Percentiles rank a stretch among this genome's conserved stretches.
Conservation (phyloP, 1,140 invertebrate species). For the Teleopsis dalmanni region DNA sequence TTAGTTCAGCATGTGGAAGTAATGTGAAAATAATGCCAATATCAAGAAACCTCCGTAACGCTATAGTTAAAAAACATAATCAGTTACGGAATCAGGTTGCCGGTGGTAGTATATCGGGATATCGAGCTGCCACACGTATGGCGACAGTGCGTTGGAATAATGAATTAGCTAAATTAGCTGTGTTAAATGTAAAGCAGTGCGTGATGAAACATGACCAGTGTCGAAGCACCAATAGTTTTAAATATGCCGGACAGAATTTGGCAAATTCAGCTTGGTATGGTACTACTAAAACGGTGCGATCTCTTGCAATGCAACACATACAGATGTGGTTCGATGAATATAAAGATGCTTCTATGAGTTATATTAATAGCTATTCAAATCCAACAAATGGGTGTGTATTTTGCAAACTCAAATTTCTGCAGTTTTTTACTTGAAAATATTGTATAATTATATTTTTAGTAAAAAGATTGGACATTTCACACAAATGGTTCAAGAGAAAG, state of each 20-base stretch:
- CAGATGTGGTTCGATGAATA: slow-evolving; percentile 15
- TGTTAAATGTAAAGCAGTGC: slow-evolving; percentile 22
- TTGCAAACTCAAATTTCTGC: not conserved
- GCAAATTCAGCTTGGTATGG: slow-evolving; percentile 3
- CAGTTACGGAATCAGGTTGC: slow-evolving; percentile 13
- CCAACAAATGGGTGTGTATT: not conserved
- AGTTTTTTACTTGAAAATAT: not conserved
- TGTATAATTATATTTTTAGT: slow-evolving; percentile 14
- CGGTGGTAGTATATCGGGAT: slow-evolving; percentile 1
- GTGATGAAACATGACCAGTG: slow-evolving; percentile 16
- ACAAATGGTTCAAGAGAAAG: slow-evolving; percentile 27
- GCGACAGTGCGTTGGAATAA: slow-evolving; percentile 19
- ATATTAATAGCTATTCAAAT: slow-evolving; percentile 3
- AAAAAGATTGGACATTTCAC: slow-evolving; percentile 39
- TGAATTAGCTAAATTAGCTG: slow-evolving; percentile 24
- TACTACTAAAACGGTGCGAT: not conserved
- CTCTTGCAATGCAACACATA: not conserved
- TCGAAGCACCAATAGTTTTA: slow-evolving; percentile 17
- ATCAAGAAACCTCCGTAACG: not conserved
- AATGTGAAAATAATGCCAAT: slow-evolving; percentile 6
- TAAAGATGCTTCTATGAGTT: not conserved
- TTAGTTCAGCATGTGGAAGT: not conserved
- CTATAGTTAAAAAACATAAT: slow-evolving; percentile 9
- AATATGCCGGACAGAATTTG: no score
- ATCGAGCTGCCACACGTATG: slow-evolving; percentile 21